phyloP scores from a whole-genome alignment of 2,797 vertebrate species.

The Ara ararauna region DNA sequence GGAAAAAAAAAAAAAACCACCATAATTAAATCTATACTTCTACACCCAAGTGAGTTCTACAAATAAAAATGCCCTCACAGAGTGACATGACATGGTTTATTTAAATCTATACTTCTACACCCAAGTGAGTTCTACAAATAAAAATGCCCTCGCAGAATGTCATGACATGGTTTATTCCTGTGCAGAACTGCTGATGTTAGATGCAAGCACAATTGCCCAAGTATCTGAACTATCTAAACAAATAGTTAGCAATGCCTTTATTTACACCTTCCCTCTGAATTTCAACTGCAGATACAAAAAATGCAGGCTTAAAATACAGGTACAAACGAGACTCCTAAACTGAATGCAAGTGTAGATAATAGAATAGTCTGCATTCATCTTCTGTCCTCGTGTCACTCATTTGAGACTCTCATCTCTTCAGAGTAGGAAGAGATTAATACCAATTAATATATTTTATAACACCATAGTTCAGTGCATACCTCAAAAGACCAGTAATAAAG shows the following conservation, averaged over 20 bases:
- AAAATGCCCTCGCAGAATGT: neutral
- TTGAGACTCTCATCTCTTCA: neutral
- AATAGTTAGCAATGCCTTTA: neutral
- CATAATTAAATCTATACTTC: neutral
- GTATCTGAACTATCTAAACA: neutral
- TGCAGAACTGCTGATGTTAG: neutral
- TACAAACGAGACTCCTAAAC: neutral
- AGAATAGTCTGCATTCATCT: neutral
- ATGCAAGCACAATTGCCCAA: neutral
- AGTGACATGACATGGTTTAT: neutral
- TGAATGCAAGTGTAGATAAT: neutral
- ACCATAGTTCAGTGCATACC: neutral
- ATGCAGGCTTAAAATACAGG: neutral
- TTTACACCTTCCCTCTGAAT: neutral
- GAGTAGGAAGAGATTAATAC: neutral
- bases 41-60: neutral
- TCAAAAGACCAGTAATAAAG: neutral
- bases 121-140: neutral
- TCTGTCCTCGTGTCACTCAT: neutral
- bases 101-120: neutral
- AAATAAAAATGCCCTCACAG: neutral
- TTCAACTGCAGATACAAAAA: neutral
- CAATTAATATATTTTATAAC: neutral
- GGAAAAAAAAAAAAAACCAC: neutral
- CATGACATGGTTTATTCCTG: neutral